phyloP scores from a whole-genome alignment of 2,888 invertebrate species.

The Lapara coniferarum region DNA sequence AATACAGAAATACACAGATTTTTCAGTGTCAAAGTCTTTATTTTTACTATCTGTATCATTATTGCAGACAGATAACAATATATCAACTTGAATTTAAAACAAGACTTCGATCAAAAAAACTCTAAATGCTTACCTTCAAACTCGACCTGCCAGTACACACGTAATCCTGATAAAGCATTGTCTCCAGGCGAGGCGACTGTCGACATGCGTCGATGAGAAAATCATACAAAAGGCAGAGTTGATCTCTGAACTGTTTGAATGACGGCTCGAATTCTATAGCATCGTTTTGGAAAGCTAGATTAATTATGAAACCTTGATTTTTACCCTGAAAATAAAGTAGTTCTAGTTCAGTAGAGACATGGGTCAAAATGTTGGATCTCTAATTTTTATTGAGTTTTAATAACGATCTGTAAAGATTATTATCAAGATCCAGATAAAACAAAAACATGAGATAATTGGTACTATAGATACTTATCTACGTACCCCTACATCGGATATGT shows the following conservation, averaged over 20 bases:
- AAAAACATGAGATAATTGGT: no score
- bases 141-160: slow-evolving; percentile 47
- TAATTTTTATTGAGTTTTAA: no score
- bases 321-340: slow-evolving; percentile 75
- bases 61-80: no score
- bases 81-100: no score
- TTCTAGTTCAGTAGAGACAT: neutral
- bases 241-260: slow-evolving; percentile 89
- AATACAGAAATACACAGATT: no score
- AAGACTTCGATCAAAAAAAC: no score
- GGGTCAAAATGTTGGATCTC: no score
- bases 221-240: slow-evolving; percentile 88
- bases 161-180: slow-evolving; percentile 88
- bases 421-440: no score
- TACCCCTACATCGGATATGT: slow-evolving; percentile 90
- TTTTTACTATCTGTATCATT: no score
- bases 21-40: no score
- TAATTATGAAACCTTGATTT: slow-evolving; percentile 88
- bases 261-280: slow-evolving; percentile 88
- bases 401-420: no score
- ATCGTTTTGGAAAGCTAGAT: slow-evolving; percentile 83
- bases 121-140: slow-evolving; percentile 53
- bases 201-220: slow-evolving; percentile 89
- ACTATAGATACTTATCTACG: slow-evolving; percentile 23
- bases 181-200: slow-evolving; percentile 91